These are phyloP conservation scores for Grammomys surdaster DNA, from an alignment of 2,113 vertebrate genomes.

Conservation along the genomic window DNA sequence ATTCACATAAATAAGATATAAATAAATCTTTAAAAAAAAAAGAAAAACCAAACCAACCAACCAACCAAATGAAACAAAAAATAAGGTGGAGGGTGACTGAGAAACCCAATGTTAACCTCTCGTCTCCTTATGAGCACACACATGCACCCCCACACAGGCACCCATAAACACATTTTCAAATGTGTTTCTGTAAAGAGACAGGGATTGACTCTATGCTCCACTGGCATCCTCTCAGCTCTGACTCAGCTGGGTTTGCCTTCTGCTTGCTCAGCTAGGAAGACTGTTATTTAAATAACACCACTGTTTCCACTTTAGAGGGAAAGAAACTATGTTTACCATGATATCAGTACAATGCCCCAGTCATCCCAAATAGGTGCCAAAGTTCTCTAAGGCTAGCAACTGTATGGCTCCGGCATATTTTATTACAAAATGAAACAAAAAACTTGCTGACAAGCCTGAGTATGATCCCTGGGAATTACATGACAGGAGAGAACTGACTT, in stretches of 20 bases:
- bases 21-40: too few species aligned
- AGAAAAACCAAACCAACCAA: too few species aligned
- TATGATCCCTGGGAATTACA: background rate
- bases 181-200: background rate
- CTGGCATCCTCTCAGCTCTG: background rate
- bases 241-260: background rate
- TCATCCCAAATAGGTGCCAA: background rate
- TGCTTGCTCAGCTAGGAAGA: background rate
- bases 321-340: background rate
- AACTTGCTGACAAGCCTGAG: background rate
- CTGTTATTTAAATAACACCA: too few species aligned
- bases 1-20: too few species aligned
- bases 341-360: conserved; percentile 20
- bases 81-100: background rate
- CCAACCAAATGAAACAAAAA: too few species aligned
- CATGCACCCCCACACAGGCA: background rate
- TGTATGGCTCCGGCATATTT: background rate
- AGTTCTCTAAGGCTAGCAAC: background rate
- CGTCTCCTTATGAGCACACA: too few species aligned
- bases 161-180: background rate
- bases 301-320: background rate
- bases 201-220: background rate
- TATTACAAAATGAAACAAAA: background rate
- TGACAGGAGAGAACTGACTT: background rate
- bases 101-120: background rate